Percentiles rank a stretch among this genome's conserved stretches.
phyloP scores from a whole-genome alignment of 1,140 invertebrate species.

The Pararge aegeria region DNA sequence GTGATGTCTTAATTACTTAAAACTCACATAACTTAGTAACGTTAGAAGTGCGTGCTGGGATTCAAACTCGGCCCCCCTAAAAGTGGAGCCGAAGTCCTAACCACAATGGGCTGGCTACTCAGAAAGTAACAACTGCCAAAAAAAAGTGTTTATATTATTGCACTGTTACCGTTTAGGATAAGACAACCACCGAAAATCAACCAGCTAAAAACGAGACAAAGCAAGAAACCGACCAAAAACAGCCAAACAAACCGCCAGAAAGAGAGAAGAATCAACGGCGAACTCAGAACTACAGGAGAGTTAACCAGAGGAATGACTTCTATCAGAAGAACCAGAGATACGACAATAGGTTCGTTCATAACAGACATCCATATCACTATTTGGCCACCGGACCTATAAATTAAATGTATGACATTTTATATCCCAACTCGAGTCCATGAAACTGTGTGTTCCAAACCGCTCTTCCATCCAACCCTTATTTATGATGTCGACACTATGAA shows the following conservation, averaged over 20 bases:
- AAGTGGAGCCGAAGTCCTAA: no score
- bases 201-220: slow-evolving; percentile 28
- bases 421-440: neutral
- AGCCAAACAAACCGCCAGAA: slow-evolving; percentile 45
- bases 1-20: no score
- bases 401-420: slow-evolving; percentile 28
- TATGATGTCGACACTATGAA: no score
- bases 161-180: slow-evolving; percentile 3
- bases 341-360: slow-evolving; percentile 60
- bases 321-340: slow-evolving; percentile 68
- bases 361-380: slow-evolving; percentile 65
- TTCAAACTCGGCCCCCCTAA: no score
- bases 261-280: slow-evolving; percentile 50
- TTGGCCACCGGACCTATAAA: slow-evolving; percentile 67
- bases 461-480: no score
- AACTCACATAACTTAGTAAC: no score
- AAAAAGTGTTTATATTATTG: no score
- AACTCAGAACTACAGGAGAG: slow-evolving; percentile 55
- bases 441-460: no score
- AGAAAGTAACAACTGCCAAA: no score
- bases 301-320: slow-evolving; percentile 59
- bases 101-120: no score
- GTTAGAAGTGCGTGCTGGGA: no score
- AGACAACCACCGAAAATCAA: slow-evolving; percentile 23
- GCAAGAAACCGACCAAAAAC: slow-evolving; percentile 33